A percentile compares a stretch with the other conserved stretches of the same genome.
Conservation (phyloP, 2,888 invertebrate genomes). For the Teleiodes luculella region DNA sequence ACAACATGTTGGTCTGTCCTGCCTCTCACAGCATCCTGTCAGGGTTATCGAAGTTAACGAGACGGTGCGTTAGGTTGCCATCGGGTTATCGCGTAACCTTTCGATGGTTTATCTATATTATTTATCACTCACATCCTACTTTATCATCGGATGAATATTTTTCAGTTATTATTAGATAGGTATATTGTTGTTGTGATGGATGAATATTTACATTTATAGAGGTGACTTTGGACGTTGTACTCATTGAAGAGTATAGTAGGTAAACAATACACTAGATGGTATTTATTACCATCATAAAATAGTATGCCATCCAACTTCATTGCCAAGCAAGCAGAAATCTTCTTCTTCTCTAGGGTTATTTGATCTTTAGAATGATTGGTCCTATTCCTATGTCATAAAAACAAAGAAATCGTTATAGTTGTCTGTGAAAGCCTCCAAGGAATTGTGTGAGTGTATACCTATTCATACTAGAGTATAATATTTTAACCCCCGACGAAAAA, state of each 20-base stretch:
- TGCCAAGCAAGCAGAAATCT: too few relatives aligned
- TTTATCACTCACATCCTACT: conserved; percentile 1
- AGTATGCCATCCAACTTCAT: too few relatives aligned
- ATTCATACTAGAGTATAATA: too few relatives aligned
- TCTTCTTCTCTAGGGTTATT: too few relatives aligned
- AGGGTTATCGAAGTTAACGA: conserved; percentile 4
- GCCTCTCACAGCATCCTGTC: not conserved
- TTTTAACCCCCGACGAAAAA: too few relatives aligned
- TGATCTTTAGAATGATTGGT: too few relatives aligned
- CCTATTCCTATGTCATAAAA: too few relatives aligned
- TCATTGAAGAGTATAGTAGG: not conserved
- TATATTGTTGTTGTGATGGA: not conserved
- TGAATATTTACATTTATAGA: not conserved
- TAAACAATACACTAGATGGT: too few relatives aligned
- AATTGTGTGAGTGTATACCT: too few relatives aligned
- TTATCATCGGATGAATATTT: conserved; percentile 6
- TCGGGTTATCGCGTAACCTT: conserved; percentile 3
- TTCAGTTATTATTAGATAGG: conserved; percentile 1
- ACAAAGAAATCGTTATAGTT: too few relatives aligned
- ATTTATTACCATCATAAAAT: too few relatives aligned
- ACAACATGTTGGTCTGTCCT: conserved; percentile 7
- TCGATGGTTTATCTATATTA: not conserved
- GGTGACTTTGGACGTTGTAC: not conserved
- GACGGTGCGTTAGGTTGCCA: not conserved
- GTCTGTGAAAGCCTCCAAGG: too few relatives aligned